phyloP scores from a whole-genome alignment of 1,140 invertebrate species.

The Gonioctena quinquepunctata region DNA sequence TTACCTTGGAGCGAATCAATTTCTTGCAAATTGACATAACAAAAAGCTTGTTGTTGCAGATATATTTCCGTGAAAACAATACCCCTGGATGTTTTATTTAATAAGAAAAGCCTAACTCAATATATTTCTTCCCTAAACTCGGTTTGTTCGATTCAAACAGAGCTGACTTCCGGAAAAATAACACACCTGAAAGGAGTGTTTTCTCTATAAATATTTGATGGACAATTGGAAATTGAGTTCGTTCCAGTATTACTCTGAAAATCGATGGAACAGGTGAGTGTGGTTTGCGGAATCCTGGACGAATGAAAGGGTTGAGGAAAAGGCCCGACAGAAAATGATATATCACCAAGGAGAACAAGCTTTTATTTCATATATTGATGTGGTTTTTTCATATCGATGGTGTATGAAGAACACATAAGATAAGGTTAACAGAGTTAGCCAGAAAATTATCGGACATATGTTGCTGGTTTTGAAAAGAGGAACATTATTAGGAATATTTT shows the following conservation, averaged over 20 bases:
- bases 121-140: neutral
- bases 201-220: conserved; percentile 12
- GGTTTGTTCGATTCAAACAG: neutral
- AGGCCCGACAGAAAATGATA: no score
- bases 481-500: no score
- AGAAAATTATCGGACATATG: no score
- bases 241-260: neutral
- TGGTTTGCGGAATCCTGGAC: no score
- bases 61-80: conserved; percentile 6
- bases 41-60: neutral
- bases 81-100: conserved; percentile 12
- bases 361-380: no score
- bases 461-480: no score
- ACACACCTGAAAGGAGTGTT: neutral
- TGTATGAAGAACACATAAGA: no score
- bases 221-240: neutral
- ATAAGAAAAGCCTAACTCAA: conserved; percentile 8
- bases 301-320: no score
- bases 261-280: neutral
- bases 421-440: no score
- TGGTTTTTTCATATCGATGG: no score
- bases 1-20: neutral
- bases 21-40: conserved; percentile 2
- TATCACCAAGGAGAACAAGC: no score
- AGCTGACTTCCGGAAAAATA: conserved; percentile 6